These are phyloP conservation scores for Amphiprion percula DNA, from an alignment of 2,113 vertebrate species.

Conservation along the genomic window DNA sequence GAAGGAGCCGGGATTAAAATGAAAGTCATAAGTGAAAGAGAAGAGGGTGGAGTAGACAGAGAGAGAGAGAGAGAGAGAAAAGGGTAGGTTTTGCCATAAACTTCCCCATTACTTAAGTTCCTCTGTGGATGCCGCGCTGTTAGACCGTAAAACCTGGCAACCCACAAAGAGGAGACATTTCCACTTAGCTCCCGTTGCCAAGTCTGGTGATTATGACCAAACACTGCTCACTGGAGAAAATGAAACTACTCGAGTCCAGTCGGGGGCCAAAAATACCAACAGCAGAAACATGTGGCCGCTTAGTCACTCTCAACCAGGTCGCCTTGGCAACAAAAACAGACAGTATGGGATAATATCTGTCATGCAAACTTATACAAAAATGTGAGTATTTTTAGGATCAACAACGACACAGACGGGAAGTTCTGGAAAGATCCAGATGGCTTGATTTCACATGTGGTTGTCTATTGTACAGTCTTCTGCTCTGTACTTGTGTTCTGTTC, in stretches of 20 bases:
- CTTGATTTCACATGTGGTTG: neutral
- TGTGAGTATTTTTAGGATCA: neutral
- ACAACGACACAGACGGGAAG: neutral
- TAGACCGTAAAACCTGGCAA: slow-evolving; percentile 48
- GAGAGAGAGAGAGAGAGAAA: neutral
- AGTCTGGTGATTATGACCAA: slow-evolving; percentile 47
- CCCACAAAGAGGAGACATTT: slow-evolving; percentile 49
- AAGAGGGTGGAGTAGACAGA: slow-evolving; percentile 31
- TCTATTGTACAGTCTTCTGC: neutral
- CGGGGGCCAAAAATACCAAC: slow-evolving; percentile 36
- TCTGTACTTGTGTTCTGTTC: too few species aligned
- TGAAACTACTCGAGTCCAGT: slow-evolving; percentile 24
- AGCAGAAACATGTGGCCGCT: slow-evolving; percentile 17
- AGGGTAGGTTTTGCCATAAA: slow-evolving; percentile 13
- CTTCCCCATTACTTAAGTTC: slow-evolving; percentile 36
- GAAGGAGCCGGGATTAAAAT: slow-evolving; percentile 8
- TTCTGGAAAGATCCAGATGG: neutral
- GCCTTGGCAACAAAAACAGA: slow-evolving; percentile 38
- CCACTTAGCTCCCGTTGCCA: slow-evolving; percentile 15
- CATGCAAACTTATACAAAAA: neutral
- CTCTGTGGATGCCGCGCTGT: slow-evolving; percentile 24
- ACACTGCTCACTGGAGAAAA: slow-evolving; percentile 37
- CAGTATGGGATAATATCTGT: neutral
- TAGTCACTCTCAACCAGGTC: slow-evolving; percentile 46
- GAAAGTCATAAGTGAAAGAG: slow-evolving; percentile 36